Evolutionary conservation across 2,113 vertebrate genomes (phyloP).

Genomic region (Pseudois nayaur): DNA sequence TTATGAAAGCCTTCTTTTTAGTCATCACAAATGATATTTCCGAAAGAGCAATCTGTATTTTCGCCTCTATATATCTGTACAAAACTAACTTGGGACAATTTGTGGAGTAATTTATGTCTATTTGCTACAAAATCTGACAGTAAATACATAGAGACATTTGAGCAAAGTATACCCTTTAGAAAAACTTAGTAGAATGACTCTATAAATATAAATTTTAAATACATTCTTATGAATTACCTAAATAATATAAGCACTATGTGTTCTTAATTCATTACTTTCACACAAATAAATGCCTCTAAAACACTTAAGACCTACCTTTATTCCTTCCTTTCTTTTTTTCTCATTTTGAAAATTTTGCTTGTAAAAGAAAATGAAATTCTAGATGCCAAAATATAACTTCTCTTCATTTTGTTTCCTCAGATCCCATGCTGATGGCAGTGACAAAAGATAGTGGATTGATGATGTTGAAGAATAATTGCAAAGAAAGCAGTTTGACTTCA

Average conservation of each 20-base stretch:
- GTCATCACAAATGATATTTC: not conserved
- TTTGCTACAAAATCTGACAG: not conserved
- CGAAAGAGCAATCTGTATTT: not conserved
- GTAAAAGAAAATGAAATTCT: not conserved
- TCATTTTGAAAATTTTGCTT: not conserved
- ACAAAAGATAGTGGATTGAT: not conserved
- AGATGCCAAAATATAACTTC: not conserved
- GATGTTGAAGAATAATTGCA: not conserved
- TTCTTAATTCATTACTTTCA: not conserved
- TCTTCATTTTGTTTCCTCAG: not conserved
- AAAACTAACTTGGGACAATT: not conserved
- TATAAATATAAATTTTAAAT: not conserved
- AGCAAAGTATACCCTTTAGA: not conserved
- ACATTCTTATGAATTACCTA: not conserved
- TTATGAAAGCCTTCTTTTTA: not conserved
- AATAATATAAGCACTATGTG: not conserved
- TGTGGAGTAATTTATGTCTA: not conserved
- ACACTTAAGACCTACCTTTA: not conserved
- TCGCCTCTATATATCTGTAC: not conserved
- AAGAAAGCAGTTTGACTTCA: not conserved
- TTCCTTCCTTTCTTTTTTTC: rapidly evolving
- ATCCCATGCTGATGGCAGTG: not conserved
- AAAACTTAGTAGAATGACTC: not conserved
- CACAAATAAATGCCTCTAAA: not conserved
- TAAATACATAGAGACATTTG: not conserved